phyloP scores from a whole-genome alignment of 37 sponge, comb jelly and placozoan genomes.

The Tethya wilhelma region DNA sequence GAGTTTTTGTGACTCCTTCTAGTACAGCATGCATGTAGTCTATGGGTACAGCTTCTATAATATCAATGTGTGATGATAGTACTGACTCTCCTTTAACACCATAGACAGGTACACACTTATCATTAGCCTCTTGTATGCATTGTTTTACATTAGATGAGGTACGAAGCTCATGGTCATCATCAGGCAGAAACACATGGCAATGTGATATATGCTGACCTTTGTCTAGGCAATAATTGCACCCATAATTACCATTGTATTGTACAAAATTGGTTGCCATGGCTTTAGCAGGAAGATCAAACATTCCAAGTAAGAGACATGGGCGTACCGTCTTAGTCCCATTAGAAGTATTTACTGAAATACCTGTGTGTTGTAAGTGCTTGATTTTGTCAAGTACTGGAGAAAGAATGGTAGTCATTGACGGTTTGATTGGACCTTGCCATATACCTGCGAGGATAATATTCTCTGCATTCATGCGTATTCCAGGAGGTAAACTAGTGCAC shows the following conservation, averaged over 20 bases:
- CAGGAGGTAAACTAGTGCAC: no score
- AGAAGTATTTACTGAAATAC: no score
- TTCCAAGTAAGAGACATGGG: no score
- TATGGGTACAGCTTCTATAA: slow-evolving; percentile 3
- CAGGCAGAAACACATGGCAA: neutral
- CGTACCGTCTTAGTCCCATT: no score
- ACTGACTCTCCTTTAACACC: slow-evolving; percentile 1
- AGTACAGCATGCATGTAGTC: slow-evolving; percentile 16
- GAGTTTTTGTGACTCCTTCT: neutral
- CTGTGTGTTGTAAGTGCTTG: no score
- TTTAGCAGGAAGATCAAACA: neutral
- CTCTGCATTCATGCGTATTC: no score
- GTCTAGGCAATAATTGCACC: neutral
- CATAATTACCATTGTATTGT: neutral
- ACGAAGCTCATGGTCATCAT: neutral
- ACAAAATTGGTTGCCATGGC: neutral
- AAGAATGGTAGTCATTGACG: no score
- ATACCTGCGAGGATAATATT: no score
- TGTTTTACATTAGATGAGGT: neutral
- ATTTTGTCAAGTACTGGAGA: no score
- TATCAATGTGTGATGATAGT: neutral
- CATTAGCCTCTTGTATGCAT: neutral
- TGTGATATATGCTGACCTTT: neutral
- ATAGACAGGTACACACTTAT: neutral
- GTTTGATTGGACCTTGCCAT: no score